phyloP scores from a whole-genome alignment of 1,140 invertebrate genomes.

The Nylanderia fulva region DNA sequence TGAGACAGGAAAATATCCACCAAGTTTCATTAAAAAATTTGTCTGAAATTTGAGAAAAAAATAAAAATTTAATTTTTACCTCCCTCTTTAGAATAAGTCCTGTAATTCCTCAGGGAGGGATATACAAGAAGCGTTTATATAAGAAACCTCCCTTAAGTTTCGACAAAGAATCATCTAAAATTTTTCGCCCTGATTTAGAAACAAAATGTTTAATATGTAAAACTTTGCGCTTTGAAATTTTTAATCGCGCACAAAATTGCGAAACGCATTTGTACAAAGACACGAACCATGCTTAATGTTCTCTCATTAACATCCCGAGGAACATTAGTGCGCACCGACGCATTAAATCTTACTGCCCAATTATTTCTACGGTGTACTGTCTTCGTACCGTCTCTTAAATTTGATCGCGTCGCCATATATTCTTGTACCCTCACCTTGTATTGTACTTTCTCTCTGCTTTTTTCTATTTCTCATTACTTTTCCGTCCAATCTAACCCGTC shows the following conservation, averaged over 20 bases:
- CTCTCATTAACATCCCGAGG: slow-evolving; percentile 47
- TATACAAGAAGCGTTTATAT: too few relatives aligned
- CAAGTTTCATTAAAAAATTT: too few relatives aligned
- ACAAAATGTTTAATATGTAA: too few relatives aligned
- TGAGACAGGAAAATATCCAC: too few relatives aligned
- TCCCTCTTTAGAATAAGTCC: too few relatives aligned
- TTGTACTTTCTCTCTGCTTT: neutral
- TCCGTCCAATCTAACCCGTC: slow-evolving; percentile 58
- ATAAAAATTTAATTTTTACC: too few relatives aligned
- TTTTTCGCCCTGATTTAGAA: too few relatives aligned
- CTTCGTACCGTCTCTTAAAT: slow-evolving; percentile 44
- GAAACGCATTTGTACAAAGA: slow-evolving; percentile 15
- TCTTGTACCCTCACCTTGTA: neutral
- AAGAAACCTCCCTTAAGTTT: too few relatives aligned
- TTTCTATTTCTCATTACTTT: slow-evolving; percentile 33
- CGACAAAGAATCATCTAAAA: too few relatives aligned
- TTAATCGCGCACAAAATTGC: neutral
- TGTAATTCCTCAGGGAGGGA: too few relatives aligned
- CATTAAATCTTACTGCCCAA: slow-evolving; percentile 51
- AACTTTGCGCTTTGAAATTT: neutral
- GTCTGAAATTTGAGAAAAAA: too few relatives aligned
- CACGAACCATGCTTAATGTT: slow-evolving; percentile 26
- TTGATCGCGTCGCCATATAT: slow-evolving; percentile 17
- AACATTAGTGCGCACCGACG: slow-evolving; percentile 14
- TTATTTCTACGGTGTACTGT: slow-evolving; percentile 36